These are phyloP conservation scores for Saxidomus purpurata DNA, from an alignment of 1,140 invertebrate species.

Conservation along the genomic window DNA sequence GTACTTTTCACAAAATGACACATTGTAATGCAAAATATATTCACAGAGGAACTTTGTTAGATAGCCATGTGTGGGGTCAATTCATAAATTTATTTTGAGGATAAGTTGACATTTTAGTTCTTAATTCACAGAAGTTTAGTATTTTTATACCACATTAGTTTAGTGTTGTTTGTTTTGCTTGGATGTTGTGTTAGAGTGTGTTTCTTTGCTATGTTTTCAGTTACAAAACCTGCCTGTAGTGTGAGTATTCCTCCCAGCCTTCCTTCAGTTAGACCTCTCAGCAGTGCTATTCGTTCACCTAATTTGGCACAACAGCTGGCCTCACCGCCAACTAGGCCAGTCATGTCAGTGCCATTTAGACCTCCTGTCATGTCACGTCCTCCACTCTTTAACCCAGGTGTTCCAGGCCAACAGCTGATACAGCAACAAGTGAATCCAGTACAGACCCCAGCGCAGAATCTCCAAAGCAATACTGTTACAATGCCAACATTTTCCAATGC, in stretches of 20 bases:
- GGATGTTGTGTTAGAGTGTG: constrained; percentile 52
- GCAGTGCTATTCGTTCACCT: constrained; percentile 34
- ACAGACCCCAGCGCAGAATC: neutral
- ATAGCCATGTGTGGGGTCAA: too few species aligned
- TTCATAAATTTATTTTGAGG: too few species aligned
- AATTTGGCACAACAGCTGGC: constrained; percentile 45
- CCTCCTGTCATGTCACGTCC: constrained; percentile 24
- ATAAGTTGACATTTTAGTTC: too few species aligned
- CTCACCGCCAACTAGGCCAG: constrained; percentile 12
- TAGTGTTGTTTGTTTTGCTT: constrained; percentile 34
- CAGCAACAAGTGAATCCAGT: constrained; percentile 1
- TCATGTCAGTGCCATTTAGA: constrained; percentile 33
- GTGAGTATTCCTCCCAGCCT: constrained; percentile 41
- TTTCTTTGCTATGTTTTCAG: constrained; percentile 62
- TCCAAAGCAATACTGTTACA: neutral
- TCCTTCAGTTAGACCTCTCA: constrained; percentile 39
- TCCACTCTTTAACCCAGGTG: constrained; percentile 56
- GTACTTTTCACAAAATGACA: too few species aligned
- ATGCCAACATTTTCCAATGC: neutral
- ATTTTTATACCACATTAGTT: constrained; percentile 27
- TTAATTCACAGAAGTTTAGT: too few species aligned
- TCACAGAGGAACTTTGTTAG: too few species aligned
- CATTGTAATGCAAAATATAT: too few species aligned
- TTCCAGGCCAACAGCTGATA: neutral
- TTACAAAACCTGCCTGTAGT: constrained; percentile 54